Evolutionary conservation across 2,797 vertebrate genomes (phyloP).

Genomic region (Pygocentrus nattereri): DNA sequence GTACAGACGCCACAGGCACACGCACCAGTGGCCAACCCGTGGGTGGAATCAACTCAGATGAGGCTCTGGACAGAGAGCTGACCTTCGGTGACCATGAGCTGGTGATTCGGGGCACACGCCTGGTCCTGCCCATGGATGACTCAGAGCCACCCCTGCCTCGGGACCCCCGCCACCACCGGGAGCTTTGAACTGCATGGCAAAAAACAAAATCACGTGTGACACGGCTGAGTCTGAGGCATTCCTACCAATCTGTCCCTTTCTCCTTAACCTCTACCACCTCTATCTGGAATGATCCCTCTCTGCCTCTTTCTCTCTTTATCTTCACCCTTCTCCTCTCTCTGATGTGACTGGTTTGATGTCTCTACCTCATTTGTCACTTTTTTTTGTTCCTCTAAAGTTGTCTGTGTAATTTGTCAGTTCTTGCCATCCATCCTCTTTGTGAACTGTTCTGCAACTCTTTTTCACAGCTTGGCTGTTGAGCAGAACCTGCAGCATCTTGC

Average conservation of each 20-base stretch:
- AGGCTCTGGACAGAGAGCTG: constrained; percentile 87
- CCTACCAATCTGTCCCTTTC: constrained; percentile 30
- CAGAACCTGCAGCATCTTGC: constrained; percentile 51
- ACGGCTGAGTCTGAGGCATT: constrained; percentile 62
- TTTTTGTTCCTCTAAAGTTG: constrained; percentile 56
- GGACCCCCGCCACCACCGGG: constrained; percentile 68
- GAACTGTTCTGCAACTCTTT: constrained; percentile 16
- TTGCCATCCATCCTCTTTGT: constrained; percentile 47
- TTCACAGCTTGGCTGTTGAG: constrained; percentile 50
- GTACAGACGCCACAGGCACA: constrained; percentile 78
- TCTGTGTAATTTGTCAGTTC: constrained; percentile 67
- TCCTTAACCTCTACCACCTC: constrained; percentile 32
- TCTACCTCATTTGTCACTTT: constrained; percentile 78
- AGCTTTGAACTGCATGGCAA: constrained; percentile 57
- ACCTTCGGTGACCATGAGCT: constrained; percentile 91
- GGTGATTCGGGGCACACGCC: constrained; percentile 91
- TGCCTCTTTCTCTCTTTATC: not conserved
- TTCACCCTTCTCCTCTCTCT: constrained; percentile 37
- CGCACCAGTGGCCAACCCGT: constrained; percentile 67
- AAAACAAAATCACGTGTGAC: constrained; percentile 27
- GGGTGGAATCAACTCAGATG: constrained; percentile 78
- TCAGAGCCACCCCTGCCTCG: constrained; percentile 86
- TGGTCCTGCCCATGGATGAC: constrained; percentile 97
- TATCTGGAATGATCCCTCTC: not conserved
- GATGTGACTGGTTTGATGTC: constrained; percentile 64